phyloP scores from a whole-genome alignment of 2,113 vertebrate genomes.

The Halichoerus grypus region DNA sequence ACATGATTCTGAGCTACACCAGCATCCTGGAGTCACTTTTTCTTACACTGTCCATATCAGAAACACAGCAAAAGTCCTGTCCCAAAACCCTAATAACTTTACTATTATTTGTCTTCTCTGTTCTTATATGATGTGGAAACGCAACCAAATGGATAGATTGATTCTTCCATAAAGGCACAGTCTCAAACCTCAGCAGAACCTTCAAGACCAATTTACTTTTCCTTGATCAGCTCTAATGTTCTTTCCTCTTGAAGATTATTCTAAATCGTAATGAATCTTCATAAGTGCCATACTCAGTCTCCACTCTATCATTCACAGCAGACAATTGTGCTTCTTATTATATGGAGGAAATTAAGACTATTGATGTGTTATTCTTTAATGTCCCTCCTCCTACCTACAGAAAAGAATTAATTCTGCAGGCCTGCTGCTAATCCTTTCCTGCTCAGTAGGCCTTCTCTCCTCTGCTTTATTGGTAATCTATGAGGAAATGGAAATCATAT shows the following conservation, averaged over 20 bases:
- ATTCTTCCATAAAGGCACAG: neutral
- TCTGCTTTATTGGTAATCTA: constrained; percentile 22
- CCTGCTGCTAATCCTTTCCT: neutral
- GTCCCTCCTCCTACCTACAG: neutral
- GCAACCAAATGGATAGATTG: neutral
- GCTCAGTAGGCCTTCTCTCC: neutral
- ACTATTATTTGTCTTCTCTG: neutral
- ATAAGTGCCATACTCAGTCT: neutral
- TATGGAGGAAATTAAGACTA: neutral
- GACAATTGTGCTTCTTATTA: neutral
- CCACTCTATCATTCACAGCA: neutral
- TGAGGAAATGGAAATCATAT: neutral
- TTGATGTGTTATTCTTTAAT: neutral
- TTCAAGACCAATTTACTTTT: neutral
- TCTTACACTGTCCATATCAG: neutral
- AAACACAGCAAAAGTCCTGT: neutral
- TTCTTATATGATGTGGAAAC: neutral
- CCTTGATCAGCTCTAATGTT: neutral
- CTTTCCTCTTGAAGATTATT: neutral
- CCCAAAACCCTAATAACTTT: neutral
- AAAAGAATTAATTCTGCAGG: neutral
- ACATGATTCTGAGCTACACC: neutral
- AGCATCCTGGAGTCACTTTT: neutral
- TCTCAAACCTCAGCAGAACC: neutral
- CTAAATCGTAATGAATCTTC: neutral